phyloP scores from a whole-genome alignment of 2,888 invertebrate genomes.

The Macaria liturata region DNA sequence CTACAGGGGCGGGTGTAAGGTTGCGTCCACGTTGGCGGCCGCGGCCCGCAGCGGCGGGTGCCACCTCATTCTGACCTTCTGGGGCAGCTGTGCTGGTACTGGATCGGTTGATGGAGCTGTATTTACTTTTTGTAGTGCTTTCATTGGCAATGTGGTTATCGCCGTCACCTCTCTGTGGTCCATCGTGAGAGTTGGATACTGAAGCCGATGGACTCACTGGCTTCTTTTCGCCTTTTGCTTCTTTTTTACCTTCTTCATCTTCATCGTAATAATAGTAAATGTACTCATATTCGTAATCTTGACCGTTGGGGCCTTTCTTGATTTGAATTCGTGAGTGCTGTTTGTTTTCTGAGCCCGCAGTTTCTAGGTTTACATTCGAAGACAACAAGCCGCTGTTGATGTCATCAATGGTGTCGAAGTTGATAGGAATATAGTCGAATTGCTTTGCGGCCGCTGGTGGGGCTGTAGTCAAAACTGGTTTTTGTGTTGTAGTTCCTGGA shows the following conservation, averaged over 20 bases:
- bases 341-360: constrained; percentile 87
- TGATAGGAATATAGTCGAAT: constrained; percentile 72
- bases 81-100: constrained; percentile 70
- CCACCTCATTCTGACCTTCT: constrained; percentile 87
- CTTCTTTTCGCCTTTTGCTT: constrained; percentile 46
- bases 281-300: constrained; percentile 96
- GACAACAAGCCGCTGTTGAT: constrained; percentile 74
- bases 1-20: constrained; percentile 69
- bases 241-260: constrained; percentile 84
- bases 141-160: constrained; percentile 72
- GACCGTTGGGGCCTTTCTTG: constrained; percentile 94
- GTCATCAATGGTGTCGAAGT: constrained; percentile 77
- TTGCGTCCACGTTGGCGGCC: constrained; percentile 79
- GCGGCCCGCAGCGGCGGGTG: constrained; percentile 72
- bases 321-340: constrained; percentile 90
- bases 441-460: constrained; percentile 62
- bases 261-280: constrained; percentile 96
- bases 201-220: constrained; percentile 53
- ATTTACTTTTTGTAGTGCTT: constrained; percentile 78
- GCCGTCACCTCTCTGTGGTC: constrained; percentile 78
- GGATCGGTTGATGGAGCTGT: constrained; percentile 81
- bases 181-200: constrained; percentile 83
- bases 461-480: constrained; percentile 81
- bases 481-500: constrained; percentile 78
- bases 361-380: constrained; percentile 81